phyloP scores from a whole-genome alignment of 2,113 vertebrate species.

The Anas platyrhynchos region DNA sequence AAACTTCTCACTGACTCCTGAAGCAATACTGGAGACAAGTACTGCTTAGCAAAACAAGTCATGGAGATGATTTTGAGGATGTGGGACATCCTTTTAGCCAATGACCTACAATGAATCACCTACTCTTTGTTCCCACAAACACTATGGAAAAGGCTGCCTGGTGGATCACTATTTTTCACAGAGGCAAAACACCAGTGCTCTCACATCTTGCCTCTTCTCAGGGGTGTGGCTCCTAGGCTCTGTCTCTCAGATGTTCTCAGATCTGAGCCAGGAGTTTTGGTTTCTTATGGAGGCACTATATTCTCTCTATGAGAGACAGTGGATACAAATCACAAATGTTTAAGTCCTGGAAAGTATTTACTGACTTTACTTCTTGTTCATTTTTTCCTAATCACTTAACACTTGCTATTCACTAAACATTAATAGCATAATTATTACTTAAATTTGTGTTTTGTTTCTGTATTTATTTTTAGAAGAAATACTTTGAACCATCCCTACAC shows the following conservation, averaged over 20 bases:
- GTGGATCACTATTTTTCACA: not conserved
- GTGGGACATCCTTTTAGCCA: not conserved
- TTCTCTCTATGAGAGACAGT: not conserved
- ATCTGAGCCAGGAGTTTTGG: not conserved
- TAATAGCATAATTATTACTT: not conserved
- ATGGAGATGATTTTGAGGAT: not conserved
- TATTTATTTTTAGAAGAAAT: not conserved
- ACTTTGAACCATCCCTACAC: not conserved
- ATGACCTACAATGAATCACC: not conserved
- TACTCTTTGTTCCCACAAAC: not conserved
- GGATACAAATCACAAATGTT: not conserved
- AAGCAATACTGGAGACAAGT: not conserved
- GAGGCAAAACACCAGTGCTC: not conserved
- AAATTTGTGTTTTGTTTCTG: not conserved
- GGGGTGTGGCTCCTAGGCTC: not conserved
- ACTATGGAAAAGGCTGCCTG: fast-evolving
- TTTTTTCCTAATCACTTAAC: not conserved
- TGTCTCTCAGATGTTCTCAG: not conserved
- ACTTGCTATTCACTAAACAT: not conserved
- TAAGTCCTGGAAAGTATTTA: not conserved
- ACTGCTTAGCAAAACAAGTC: not conserved
- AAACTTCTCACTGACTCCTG: not conserved
- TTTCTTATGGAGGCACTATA: not conserved
- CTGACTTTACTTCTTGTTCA: not conserved
- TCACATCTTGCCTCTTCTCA: fast-evolving